A percentile compares a stretch with the other conserved stretches of the same genome.
These are phyloP conservation scores for Onychomys leucogaster DNA, from an alignment of 2,797 vertebrate species.

Conservation along the genomic window DNA sequence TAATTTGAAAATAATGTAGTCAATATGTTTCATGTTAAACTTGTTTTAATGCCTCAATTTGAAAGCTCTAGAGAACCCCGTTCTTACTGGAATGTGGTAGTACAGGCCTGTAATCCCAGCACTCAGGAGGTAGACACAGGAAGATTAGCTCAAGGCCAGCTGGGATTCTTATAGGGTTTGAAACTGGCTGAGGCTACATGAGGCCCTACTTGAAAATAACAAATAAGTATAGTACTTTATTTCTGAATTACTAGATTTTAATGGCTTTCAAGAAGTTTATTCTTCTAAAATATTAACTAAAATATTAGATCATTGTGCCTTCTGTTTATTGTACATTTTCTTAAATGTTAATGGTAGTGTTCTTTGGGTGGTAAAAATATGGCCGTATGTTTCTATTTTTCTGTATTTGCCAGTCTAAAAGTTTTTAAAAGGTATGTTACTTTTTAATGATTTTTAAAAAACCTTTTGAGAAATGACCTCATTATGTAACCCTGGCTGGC, in stretches of 20 bases:
- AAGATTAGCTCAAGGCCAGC: neutral
- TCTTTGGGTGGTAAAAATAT: conserved; percentile 24
- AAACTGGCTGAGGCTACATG: neutral
- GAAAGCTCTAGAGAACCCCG: neutral
- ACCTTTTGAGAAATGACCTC: neutral
- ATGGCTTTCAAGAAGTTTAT: neutral
- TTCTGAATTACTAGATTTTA: conserved; percentile 40
- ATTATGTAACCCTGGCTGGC: neutral
- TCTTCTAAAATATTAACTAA: conserved; percentile 42
- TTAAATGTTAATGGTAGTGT: conserved; percentile 35
- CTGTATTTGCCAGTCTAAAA: conserved; percentile 16
- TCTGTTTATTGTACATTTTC: neutral
- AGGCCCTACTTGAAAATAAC: neutral
- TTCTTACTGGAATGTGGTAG: neutral
- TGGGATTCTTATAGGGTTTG: neutral
- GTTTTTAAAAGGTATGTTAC: neutral
- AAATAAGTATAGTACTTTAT: neutral
- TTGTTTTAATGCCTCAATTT: conserved; percentile 42
- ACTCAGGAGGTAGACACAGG: neutral
- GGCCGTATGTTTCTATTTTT: conserved; percentile 55
- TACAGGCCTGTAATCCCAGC: neutral
- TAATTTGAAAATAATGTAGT: conserved; percentile 14
- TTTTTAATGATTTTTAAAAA: neutral
- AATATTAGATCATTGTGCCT: neutral
- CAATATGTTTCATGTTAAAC: conserved; percentile 31